These are phyloP conservation scores for Drosophila pruinosa DNA, from an alignment of 1,140 invertebrate species.

Conservation along the genomic window DNA sequence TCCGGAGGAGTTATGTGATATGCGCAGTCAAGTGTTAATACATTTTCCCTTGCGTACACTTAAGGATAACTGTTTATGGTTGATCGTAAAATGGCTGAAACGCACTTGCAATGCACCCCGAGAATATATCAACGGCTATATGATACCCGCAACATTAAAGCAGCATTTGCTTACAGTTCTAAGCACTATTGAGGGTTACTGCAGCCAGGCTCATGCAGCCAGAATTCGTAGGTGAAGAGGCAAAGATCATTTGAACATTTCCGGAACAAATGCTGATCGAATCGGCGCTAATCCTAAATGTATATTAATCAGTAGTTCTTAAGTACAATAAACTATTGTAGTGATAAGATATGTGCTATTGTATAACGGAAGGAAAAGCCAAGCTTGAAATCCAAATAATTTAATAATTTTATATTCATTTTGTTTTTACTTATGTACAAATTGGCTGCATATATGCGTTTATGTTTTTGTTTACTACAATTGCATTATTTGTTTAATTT, in stretches of 20 bases:
- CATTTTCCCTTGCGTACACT: conserved; percentile 69
- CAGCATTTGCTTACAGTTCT: conserved; percentile 51
- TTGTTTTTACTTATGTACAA: conserved; percentile 70
- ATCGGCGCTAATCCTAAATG: neutral
- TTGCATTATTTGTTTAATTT: conserved; percentile 66
- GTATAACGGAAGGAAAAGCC: conserved; percentile 10
- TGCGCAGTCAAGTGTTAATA: conserved; percentile 62
- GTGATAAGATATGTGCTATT: neutral
- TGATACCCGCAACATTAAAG: conserved; percentile 63
- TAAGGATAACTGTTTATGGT: conserved; percentile 59
- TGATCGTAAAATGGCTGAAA: conserved; percentile 50
- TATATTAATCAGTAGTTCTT: conserved; percentile 7
- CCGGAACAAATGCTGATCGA: neutral
- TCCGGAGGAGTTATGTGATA: conserved; percentile 53
- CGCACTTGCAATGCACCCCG: conserved; percentile 41
- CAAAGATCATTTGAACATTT: neutral
- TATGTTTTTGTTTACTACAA: conserved; percentile 57
- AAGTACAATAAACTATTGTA: conserved; percentile 1
- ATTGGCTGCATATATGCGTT: conserved; percentile 66
- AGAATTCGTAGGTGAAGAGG: conserved; percentile 13
- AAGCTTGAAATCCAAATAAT: conserved; percentile 71
- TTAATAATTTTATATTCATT: conserved; percentile 62
- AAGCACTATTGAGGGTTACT: conserved; percentile 51
- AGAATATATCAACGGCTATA: conserved; percentile 36
- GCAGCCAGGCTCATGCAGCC: conserved; percentile 27